Conservation (phyloP, 2,888 invertebrate genomes). For the Drosophila ustulata region DNA sequence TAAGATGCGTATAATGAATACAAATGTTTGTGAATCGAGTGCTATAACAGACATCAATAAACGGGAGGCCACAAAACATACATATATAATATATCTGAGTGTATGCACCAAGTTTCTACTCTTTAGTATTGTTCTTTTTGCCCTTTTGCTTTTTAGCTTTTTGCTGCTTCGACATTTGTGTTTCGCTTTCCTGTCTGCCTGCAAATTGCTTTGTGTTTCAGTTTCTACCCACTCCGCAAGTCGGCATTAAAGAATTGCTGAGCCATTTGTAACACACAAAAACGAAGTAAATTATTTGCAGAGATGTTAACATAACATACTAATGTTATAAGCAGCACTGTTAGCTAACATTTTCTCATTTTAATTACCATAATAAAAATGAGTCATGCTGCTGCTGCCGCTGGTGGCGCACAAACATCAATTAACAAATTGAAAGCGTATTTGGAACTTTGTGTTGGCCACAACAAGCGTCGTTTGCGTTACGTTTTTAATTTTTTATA, state of each 20-base stretch:
- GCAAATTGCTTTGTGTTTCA: slow-evolving; percentile 27
- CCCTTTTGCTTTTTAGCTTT: slow-evolving; percentile 35
- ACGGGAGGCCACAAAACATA: not conserved
- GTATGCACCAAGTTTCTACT: slow-evolving; percentile 17
- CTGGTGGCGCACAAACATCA: not conserved
- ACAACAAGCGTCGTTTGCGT: slow-evolving; percentile 9
- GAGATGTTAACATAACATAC: slow-evolving; percentile 5
- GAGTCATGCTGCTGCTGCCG: not conserved
- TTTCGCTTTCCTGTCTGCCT: slow-evolving; percentile 34
- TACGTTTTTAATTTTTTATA: slow-evolving; percentile 65
- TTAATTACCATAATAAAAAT: not conserved
- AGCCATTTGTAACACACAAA: slow-evolving; percentile 12
- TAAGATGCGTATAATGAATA: slow-evolving; percentile 2
- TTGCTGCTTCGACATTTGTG: slow-evolving; percentile 60
- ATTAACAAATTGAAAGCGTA: slow-evolving; percentile 28
- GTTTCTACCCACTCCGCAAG: not conserved
- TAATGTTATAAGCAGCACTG: slow-evolving; percentile 6
- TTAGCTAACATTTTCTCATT: not conserved
- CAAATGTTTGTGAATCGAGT: slow-evolving; percentile 3
- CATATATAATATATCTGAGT: slow-evolving; percentile 1
- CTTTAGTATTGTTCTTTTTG: slow-evolving; percentile 33
- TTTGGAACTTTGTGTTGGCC: slow-evolving; percentile 12
- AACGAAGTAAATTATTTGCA: not conserved
- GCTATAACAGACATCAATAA: slow-evolving; percentile 8
- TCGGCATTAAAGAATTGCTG: not conserved